Conservation (phyloP, 2,113 vertebrate genomes). For the Paradisaea rubra region DNA sequence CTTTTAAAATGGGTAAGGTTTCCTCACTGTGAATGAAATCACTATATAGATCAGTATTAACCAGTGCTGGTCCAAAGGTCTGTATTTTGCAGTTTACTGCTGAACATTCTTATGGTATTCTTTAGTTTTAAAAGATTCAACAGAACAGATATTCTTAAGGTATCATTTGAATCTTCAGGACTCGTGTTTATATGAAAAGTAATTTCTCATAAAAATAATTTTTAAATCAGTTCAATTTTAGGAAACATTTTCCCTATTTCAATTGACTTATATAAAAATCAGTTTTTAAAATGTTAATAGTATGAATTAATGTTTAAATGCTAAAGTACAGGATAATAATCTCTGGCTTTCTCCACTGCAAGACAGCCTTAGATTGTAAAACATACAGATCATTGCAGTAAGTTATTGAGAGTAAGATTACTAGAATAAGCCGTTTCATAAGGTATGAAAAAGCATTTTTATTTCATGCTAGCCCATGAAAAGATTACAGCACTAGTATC, state of each 20-base stretch:
- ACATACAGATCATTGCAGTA: background rate
- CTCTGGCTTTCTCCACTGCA: background rate
- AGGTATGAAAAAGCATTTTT: background rate
- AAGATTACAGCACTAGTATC: background rate
- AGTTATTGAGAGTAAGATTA: background rate
- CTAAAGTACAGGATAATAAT: background rate
- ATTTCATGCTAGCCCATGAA: background rate
- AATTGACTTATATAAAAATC: background rate
- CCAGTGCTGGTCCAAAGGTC: background rate
- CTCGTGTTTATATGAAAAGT: slow-evolving; percentile 3
- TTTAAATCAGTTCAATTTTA: background rate
- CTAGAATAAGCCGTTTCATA: background rate
- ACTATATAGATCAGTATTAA: slow-evolving; percentile 10
- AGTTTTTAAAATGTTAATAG: background rate
- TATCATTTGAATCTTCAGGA: slow-evolving; percentile 18
- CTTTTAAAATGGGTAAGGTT: slow-evolving; percentile 2
- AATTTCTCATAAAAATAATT: slow-evolving; percentile 15
- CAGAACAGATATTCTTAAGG: background rate
- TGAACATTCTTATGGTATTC: background rate
- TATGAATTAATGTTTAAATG: slow-evolving; percentile 7
- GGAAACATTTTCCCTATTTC: slow-evolving; percentile 5
- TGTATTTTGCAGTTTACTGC: background rate
- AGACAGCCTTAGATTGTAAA: background rate
- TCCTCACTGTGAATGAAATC: slow-evolving; percentile 20
- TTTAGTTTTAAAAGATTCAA: background rate